These are phyloP conservation scores for Tichodroma muraria DNA, from an alignment of 2,113 vertebrate genomes.

Conservation along the genomic window DNA sequence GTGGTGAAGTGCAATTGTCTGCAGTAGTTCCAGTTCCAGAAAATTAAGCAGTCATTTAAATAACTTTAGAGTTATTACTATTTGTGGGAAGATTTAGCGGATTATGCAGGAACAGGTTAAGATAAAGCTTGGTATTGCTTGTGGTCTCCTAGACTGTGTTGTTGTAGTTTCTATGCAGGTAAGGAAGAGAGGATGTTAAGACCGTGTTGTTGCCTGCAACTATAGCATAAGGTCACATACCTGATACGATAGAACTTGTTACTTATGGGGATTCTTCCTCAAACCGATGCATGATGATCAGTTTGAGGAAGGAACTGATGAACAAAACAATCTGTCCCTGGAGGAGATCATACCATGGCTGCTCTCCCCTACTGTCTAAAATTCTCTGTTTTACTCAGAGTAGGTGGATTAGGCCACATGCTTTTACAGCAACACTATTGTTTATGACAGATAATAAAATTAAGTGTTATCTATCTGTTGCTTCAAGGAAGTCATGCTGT, in stretches of 20 bases:
- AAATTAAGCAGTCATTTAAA: not conserved
- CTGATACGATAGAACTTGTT: not conserved
- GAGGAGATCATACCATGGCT: not conserved
- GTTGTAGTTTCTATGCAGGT: not conserved
- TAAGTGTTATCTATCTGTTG: not conserved
- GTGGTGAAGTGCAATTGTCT: slow-evolving; percentile 17
- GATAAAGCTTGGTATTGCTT: not conserved
- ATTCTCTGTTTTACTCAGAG: not conserved
- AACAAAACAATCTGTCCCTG: not conserved
- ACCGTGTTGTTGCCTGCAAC: not conserved
- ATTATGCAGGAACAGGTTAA: not conserved
- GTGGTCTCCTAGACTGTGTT: not conserved
- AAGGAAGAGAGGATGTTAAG: not conserved
- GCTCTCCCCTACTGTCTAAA: not conserved
- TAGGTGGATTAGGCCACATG: not conserved
- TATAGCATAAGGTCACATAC: not conserved
- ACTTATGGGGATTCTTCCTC: not conserved
- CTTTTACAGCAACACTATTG: not conserved
- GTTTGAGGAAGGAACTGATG: too few species aligned
- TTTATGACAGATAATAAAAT: not conserved
- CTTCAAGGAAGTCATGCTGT: not conserved
- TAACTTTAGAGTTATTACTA: not conserved
- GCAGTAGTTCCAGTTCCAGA: not conserved
- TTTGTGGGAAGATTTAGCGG: not conserved
- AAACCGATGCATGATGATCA: not conserved